These are phyloP conservation scores for Cardinalis cardinalis DNA, from an alignment of 2,113 vertebrate genomes.

Conservation along the genomic window DNA sequence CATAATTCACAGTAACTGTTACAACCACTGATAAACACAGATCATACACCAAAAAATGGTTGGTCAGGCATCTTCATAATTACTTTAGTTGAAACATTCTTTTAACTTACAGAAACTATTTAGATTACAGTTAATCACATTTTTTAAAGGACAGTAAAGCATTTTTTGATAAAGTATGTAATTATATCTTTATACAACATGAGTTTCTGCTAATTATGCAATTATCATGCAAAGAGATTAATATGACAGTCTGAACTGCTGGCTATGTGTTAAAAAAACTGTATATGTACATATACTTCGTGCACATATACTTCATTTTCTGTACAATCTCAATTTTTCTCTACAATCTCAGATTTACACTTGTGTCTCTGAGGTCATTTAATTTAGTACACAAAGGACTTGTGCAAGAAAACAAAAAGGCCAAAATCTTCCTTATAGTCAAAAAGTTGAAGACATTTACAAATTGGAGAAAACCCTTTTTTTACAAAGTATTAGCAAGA, in stretches of 20 bases:
- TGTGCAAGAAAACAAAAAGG: not conserved
- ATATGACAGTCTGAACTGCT: not conserved
- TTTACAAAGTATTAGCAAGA: not conserved
- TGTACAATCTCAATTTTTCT: not conserved
- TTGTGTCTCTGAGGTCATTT: not conserved
- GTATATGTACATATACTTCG: not conserved
- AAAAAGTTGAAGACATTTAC: not conserved
- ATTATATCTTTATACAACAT: slow-evolving; percentile 2
- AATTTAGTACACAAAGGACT: not conserved
- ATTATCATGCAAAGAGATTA: slow-evolving; percentile 20
- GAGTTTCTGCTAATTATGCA: slow-evolving; percentile 44
- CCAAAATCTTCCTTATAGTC: not conserved
- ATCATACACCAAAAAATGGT: not conserved
- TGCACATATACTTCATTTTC: not conserved
- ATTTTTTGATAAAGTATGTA: not conserved
- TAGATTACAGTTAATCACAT: not conserved
- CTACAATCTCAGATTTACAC: not conserved
- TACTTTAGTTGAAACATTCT: not conserved
- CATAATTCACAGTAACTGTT: not conserved
- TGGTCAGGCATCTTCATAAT: not conserved
- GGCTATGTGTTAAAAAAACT: not conserved
- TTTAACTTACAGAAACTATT: not conserved
- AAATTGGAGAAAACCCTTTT: not conserved
- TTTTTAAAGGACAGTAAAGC: slow-evolving; percentile 9
- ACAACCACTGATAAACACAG: not conserved